These are phyloP conservation scores for Rhizoglyphus robini DNA, from an alignment of 1,140 invertebrate species.

Conservation along the genomic window DNA sequence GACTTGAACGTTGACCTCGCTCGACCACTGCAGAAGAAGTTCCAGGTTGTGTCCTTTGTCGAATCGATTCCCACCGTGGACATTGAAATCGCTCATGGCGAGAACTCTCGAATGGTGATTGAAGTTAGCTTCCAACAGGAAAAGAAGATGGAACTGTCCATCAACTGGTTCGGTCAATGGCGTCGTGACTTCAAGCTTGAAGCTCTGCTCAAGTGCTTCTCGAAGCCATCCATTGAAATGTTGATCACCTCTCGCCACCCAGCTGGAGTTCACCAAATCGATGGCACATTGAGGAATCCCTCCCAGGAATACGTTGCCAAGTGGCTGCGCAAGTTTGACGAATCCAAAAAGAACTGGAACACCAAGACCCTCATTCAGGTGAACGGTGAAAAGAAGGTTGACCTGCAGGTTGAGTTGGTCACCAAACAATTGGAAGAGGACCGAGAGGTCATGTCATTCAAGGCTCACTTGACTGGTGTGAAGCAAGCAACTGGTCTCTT, in stretches of 20 bases:
- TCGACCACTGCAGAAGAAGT: conserved; percentile 13
- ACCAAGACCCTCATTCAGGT: background rate
- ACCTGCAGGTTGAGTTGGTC: background rate
- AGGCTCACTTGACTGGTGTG: conserved; percentile 5
- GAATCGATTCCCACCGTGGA: conserved; percentile 11
- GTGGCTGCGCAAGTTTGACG: background rate
- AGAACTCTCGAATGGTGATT: conserved; percentile 11
- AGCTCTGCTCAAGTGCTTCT: conserved; percentile 2
- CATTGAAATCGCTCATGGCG: conserved; percentile 14
- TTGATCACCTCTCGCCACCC: conserved; percentile 15
- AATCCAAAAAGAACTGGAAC: conserved; percentile 4
- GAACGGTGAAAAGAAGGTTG: conserved; percentile 7
- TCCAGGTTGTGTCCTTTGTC: conserved; percentile 14
- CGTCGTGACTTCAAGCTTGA: conserved; percentile 13
- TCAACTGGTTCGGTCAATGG: conserved; percentile 19
- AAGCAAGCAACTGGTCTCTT: background rate
- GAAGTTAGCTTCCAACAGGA: conserved; percentile 13
- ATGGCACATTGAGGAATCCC: background rate
- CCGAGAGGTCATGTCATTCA: background rate
- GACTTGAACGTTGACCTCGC: conserved; percentile 16
- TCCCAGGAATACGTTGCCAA: conserved; percentile 10
- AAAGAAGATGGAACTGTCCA: conserved; percentile 14
- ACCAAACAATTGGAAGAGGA: background rate
- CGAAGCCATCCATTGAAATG: conserved; percentile 5
- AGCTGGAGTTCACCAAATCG: conserved; percentile 7